Base-by-base conservation (phyloP, 2,113 vertebrate genomes). In the Sprattus sprattus region DNA sequence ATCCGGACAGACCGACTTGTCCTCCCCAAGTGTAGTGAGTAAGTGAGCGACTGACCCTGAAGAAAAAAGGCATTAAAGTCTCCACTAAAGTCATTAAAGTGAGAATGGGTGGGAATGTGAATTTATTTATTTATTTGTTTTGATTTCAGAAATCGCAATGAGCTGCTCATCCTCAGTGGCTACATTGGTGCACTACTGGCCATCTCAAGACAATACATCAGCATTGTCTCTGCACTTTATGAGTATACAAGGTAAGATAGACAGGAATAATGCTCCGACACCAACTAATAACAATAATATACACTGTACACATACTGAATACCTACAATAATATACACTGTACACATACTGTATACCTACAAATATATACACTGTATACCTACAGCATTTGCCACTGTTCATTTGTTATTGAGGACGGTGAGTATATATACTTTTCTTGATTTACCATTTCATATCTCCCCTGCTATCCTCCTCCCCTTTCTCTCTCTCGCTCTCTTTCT, bases 161-260 rank as follows among this genome's bases (percentile, higher is more conserved):
- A 99, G 91, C 91, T 99, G 90, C 93, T 99, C 85, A 97, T 99
- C 91, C 91, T 99, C 15, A 97, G 95, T 90, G 98, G 98, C 52
- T 99, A 99, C 0, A 8, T 93, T 28, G 98, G 98, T 78, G 97
- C 96, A n/a, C 92, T 99, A 80, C 92, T 97, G 86, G 97, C 98
- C 86, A 96, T 99, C 86, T 94, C 96, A 88, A 96, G 97, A 89
- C 94, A 96, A 16, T 99, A 99, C 90, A 93, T 89, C 82, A 97
- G 96, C 91, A 97, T 99, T n/a, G 96, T 99, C 13, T 97, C 98
- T 52, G 97, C 97, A 47, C 96, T 99, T 81, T 99, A 98, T 57
- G 98, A 99, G 83, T 99, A 99, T 80, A 99, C 98, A 78, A 98
- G 97, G 98, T 99, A 95, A 32, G 84, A 67, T 25, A 20, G 20